A percentile compares a stretch with the other conserved stretches of the same genome.
phyloP scores from a whole-genome alignment of 2,888 invertebrate species.

The Coelogynopora nodosa region DNA sequence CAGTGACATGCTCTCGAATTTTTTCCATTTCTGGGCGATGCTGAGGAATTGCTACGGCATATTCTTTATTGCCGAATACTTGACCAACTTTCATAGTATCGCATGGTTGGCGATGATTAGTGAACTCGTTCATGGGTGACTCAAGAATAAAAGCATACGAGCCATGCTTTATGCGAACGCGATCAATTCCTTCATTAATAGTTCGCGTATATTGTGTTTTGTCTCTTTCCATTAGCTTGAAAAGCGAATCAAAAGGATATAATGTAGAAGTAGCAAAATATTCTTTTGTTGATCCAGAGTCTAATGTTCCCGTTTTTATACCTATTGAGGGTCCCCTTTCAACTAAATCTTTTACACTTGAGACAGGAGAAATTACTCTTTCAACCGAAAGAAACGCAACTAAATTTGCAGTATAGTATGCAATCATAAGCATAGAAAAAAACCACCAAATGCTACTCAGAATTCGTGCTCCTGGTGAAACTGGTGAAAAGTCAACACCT shows the following conservation, averaged over 20 bases:
- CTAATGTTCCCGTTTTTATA: constrained; percentile 70
- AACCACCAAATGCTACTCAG: constrained; percentile 95
- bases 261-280: constrained; percentile 72
- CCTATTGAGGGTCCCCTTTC: constrained; percentile 59
- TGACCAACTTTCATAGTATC: constrained; percentile 46
- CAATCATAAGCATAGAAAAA: constrained; percentile 87
- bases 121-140: constrained; percentile 49
- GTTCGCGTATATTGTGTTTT: constrained; percentile 32
- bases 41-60: constrained; percentile 32
- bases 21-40: neutral
- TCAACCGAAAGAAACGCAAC: constrained; percentile 87
- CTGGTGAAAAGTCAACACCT: constrained; percentile 46
- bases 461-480: constrained; percentile 44
- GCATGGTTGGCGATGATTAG: constrained; percentile 43
- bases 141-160: constrained; percentile 49
- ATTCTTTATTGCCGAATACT: constrained; percentile 36
- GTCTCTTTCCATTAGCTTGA: constrained; percentile 40
- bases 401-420: constrained; percentile 90
- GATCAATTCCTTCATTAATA: constrained; percentile 38
- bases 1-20: constrained; percentile 35
- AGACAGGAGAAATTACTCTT: constrained; percentile 86
- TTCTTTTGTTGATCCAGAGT: constrained; percentile 77
- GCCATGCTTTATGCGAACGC: constrained; percentile 45
- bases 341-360: constrained; percentile 78
- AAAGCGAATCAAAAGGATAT: constrained; percentile 42